phyloP scores from a whole-genome alignment of 2,113 vertebrate species.

The Calonectris borealis region DNA sequence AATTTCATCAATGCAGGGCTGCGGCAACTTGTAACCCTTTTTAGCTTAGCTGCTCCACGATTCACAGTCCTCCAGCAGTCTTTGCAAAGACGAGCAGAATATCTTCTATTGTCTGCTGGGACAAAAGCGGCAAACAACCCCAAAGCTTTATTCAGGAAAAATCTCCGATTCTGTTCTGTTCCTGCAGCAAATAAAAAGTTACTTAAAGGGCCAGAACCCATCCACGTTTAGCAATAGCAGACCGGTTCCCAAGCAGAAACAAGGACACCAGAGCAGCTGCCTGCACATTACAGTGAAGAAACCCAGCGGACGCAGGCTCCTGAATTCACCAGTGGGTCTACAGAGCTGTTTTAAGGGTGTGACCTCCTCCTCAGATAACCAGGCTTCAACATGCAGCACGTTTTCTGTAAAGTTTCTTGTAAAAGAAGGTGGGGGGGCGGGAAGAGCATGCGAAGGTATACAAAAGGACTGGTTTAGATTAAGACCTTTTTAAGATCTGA shows the following conservation, averaged over 20 bases:
- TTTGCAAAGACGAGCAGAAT: neutral
- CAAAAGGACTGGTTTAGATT: neutral
- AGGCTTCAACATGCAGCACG: neutral
- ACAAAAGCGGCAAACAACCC: neutral
- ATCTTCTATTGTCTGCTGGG: neutral
- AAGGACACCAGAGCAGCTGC: neutral
- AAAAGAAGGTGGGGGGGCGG: too few species aligned
- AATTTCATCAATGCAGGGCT: neutral
- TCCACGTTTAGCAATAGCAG: neutral
- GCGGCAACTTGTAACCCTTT: neutral
- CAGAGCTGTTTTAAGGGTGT: too few species aligned
- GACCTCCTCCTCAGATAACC: neutral
- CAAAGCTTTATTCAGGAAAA: neutral
- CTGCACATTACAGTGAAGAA: neutral
- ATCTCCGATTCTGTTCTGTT: neutral
- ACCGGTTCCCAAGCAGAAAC: neutral
- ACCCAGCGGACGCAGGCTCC: neutral
- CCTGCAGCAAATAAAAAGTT: neutral
- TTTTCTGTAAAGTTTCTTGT: neutral
- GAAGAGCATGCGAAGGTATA: neutral
- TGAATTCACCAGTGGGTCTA: neutral
- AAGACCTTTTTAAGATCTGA: neutral
- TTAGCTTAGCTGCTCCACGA: neutral
- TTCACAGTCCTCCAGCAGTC: neutral
- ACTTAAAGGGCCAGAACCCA: neutral